Evolutionary conservation across 2,888 invertebrate species (phyloP), one percentile per base, ranked within the genome.

Genomic region (Bimastos eiseni): DNA sequence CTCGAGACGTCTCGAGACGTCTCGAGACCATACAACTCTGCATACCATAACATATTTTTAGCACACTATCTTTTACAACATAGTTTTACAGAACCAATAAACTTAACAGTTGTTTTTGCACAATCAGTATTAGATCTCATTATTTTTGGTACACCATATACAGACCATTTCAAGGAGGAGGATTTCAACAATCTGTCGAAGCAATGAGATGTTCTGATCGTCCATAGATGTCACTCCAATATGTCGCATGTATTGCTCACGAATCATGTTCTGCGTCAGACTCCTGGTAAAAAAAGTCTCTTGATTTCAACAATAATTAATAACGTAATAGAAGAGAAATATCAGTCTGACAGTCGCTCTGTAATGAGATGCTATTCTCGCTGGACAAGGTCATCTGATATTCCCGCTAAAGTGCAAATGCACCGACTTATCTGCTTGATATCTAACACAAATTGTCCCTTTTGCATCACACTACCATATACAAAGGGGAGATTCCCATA

Each of bases 221-320:
- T 86, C 37, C 37, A 86, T n/a, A 86, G 37, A 36, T 34, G 34
- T 86, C 36, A 86, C 86, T 37, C 86, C 86, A 86, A 86, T 86
- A 34, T 86, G 86, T 86, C 86, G 86, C 86, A 86, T 86, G 37
- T 86, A 86, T 34, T 86, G 36, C 86, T 86, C 36, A 21, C 86
- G 34, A 24, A 86, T 86, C 34, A 36, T 33, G n/a, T 86, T 86
- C 86, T 86, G 86, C 15, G 86, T 86, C 36, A 86, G 37, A 5
- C 36, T 86, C 37, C 86, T 86, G 86, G 37, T 24, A 34, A 36
- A 21, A 36, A 21, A 86, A 86, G 17, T 70, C 3, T 55, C 30
- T 30, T 70, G 70, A 70, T 70, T 70, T n/a, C 0, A 4, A 70
- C 8, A 55, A 11, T 13, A 55, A 55, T 30, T 30, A 55, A 55